Conservation (phyloP, 1,140 invertebrate species). For the Megalopta genalis region DNA sequence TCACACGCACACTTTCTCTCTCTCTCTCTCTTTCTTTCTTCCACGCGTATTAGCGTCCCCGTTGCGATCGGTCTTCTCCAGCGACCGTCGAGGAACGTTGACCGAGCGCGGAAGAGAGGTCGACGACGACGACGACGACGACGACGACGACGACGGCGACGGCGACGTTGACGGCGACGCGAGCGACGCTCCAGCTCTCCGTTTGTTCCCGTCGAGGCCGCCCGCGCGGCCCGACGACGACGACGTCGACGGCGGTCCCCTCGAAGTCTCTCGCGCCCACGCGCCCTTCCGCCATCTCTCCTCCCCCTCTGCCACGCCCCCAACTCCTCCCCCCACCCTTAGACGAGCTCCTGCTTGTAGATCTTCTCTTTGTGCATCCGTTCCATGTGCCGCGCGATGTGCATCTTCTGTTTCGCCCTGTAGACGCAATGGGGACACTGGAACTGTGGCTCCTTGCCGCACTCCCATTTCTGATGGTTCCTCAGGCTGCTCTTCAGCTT, state of each 20-base stretch:
- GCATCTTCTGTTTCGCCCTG: conserved; percentile 91
- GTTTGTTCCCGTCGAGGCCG: background rate
- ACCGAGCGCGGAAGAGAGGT: conserved; percentile 27
- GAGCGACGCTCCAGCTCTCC: no score
- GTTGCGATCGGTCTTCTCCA: background rate
- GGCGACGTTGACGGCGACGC: background rate
- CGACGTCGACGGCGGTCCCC: conserved; percentile 42
- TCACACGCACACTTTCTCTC: background rate
- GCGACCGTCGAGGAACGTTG: conserved; percentile 9
- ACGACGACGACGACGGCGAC: no score
- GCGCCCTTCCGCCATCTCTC: no score
- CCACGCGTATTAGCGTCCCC: background rate
- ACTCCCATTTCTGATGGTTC: conserved; percentile 94
- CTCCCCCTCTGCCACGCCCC: no score
- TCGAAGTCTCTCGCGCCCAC: background rate
- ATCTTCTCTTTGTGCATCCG: conserved; percentile 90
- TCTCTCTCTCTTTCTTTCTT: background rate
- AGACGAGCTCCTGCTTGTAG: conserved; percentile 78
- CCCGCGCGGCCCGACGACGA: conserved; percentile 41
- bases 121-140: background rate
- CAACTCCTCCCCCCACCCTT: conserved; percentile 32
- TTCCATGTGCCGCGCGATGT: conserved; percentile 92
- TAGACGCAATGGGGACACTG: conserved; percentile 91
- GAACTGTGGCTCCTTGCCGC: conserved; percentile 91
- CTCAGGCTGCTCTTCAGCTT: conserved; percentile 91